phyloP scores from a whole-genome alignment of 1,140 invertebrate genomes.

The Acromyrmex heyeri region DNA sequence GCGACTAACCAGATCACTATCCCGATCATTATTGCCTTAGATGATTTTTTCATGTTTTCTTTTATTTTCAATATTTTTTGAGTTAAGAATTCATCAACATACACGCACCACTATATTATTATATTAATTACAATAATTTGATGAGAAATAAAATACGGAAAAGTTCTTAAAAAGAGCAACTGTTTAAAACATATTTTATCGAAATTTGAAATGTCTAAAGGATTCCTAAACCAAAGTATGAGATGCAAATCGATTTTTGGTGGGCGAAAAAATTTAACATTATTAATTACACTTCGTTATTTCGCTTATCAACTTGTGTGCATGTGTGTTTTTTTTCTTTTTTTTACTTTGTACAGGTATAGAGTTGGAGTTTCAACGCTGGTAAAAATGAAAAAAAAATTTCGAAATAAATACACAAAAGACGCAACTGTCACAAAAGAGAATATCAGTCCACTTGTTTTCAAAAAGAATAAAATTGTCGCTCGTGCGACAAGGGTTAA shows the following conservation, averaged over 20 bases:
- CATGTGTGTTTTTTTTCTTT: no score
- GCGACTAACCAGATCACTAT: neutral
- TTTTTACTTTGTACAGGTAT: no score
- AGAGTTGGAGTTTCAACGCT: no score
- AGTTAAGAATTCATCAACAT: neutral
- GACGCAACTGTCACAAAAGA: neutral
- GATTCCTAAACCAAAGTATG: neutral
- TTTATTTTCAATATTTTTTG: neutral
- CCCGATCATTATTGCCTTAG: neutral
- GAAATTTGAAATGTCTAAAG: neutral
- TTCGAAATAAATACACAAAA: neutral
- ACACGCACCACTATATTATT: neutral
- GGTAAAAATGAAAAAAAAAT: no score
- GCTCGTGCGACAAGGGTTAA: conserved; percentile 15
- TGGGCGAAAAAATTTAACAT: no score
- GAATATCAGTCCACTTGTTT: neutral
- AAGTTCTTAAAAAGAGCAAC: neutral
- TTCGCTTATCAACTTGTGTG: no score
- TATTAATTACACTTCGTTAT: no score
- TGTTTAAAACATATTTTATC: neutral
- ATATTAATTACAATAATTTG: neutral
- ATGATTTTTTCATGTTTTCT: conserved; percentile 13
- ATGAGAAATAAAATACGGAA: neutral
- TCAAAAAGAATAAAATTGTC: neutral
- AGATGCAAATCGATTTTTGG: no score